Conservation (phyloP, 1,140 invertebrate species). For the Macrostomum lignano region DNA sequence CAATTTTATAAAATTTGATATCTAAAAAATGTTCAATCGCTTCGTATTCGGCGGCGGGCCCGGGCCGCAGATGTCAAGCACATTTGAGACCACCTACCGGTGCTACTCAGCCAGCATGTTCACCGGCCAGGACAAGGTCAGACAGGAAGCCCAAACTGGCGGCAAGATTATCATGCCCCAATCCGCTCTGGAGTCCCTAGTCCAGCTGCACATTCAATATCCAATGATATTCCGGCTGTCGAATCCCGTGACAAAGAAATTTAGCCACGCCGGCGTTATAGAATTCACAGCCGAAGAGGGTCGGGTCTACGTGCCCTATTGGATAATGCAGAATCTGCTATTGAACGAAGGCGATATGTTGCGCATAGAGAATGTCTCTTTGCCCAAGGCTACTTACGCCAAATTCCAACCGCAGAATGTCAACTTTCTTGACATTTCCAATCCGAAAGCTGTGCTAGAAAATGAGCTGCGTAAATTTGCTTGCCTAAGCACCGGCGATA, state of each 20-base stretch:
- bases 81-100: no score
- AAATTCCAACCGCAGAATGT: conserved; percentile 83
- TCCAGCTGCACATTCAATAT: conserved; percentile 85
- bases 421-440: conserved; percentile 88
- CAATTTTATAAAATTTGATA: no score
- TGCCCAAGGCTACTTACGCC: conserved; percentile 79
- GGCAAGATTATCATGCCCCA: no score
- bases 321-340: conserved; percentile 95
- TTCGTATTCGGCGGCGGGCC: no score
- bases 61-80: no score
- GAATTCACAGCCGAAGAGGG: conserved; percentile 98
- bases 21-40: no score
- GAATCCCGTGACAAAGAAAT: conserved; percentile 50
- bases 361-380: conserved; percentile 62
- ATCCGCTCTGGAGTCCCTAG: no score
- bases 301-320: conserved; percentile 80
- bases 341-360: conserved; percentile 57
- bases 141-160: no score
- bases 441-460: conserved; percentile 71
- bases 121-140: no score
- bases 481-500: conserved; percentile 62
- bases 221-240: conserved; percentile 93
- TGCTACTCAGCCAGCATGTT: no score
- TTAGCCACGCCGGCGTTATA: conserved; percentile 82
- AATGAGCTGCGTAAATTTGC: conserved; percentile 86